Percentiles rank a stretch among this genome's conserved stretches.
Evolutionary conservation across 2,113 vertebrate species (phyloP).

Genomic region (Alligator mississippiensis): DNA sequence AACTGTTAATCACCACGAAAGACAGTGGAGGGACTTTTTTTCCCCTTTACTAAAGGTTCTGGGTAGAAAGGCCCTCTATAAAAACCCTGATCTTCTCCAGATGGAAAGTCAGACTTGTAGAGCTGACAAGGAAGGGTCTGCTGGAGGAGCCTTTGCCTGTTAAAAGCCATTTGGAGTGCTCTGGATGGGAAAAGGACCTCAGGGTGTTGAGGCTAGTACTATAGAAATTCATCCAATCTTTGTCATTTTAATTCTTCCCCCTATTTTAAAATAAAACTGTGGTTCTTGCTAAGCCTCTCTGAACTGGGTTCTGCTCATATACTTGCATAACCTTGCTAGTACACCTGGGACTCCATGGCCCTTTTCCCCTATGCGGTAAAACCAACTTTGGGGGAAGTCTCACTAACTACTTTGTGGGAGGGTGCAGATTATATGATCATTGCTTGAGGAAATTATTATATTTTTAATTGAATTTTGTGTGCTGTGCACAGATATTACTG

Average conservation of each 20-base stretch:
- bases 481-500: slow-evolving; percentile 58
- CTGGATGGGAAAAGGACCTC: no score
- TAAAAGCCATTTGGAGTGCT: no score
- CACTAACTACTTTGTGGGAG: slow-evolving; percentile 29
- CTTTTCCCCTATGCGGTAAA: not conserved
- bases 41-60: not conserved
- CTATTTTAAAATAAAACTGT: not conserved
- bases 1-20: not conserved
- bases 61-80: not conserved
- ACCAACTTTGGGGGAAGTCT: slow-evolving; percentile 17
- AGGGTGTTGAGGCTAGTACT: not conserved
- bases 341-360: not conserved
- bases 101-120: not conserved
- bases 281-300: not conserved
- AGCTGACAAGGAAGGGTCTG: not conserved
- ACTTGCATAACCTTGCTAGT: fast-evolving
- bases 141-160: not conserved
- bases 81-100: not conserved
- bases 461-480: slow-evolving; percentile 73
- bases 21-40: not conserved
- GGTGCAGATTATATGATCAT: slow-evolving; percentile 49
- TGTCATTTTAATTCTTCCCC: not conserved
- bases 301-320: not conserved
- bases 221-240: not conserved
- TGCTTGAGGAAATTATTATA: slow-evolving; percentile 70